Evolutionary conservation across 2,797 vertebrate species (phyloP).

Genomic region (Euphonia xanthogaster): DNA sequence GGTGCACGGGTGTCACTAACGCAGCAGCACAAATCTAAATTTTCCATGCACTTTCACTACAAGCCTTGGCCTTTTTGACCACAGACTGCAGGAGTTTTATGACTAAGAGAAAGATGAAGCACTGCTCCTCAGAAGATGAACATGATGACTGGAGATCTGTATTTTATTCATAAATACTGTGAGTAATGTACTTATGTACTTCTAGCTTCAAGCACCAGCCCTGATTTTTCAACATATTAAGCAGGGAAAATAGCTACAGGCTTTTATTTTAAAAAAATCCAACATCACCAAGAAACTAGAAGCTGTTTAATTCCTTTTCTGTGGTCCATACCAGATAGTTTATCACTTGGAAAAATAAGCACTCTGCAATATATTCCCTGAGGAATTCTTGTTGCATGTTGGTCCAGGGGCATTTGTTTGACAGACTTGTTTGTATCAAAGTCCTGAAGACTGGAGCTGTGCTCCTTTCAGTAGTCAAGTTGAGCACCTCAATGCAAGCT

Average conservation of each 20-base stretch:
- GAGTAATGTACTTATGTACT: not conserved
- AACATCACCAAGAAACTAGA: not conserved
- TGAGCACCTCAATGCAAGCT: not conserved
- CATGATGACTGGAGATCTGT: not conserved
- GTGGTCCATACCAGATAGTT: not conserved
- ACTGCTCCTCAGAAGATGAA: not conserved
- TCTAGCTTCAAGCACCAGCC: not conserved
- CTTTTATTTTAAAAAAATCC: not conserved
- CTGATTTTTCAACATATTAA: not conserved
- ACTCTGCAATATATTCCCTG: not conserved
- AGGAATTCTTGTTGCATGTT: not conserved
- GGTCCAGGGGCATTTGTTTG: not conserved
- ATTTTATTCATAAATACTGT: not conserved
- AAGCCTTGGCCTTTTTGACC: not conserved
- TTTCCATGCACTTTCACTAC: not conserved
- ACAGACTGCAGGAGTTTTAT: not conserved
- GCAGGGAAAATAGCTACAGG: not conserved
- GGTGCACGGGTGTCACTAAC: not conserved
- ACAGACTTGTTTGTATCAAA: not conserved
- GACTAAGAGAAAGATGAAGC: not conserved
- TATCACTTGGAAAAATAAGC: not conserved
- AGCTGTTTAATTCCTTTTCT: not conserved
- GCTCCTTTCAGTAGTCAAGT: not conserved
- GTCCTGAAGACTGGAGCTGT: rapidly evolving
- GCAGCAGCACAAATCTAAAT: not conserved